phyloP scores from a whole-genome alignment of 1,140 invertebrate species.

The Zophobas atratus region DNA sequence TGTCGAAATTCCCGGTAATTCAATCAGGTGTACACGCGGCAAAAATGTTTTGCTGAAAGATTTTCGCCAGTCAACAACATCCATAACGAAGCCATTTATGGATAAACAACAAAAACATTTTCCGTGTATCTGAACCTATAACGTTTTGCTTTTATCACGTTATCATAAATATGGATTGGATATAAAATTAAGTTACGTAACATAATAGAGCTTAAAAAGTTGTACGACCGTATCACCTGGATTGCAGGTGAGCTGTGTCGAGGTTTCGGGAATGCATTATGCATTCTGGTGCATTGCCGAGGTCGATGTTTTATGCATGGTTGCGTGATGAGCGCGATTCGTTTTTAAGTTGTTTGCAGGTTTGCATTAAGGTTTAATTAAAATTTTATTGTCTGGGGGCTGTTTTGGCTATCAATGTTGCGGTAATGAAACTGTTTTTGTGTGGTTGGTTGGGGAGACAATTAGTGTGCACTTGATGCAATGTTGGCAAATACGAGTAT shows the following conservation, averaged over 20 bases:
- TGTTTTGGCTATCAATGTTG: no score
- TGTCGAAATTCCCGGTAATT: background rate
- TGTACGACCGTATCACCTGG: background rate
- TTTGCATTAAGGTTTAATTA: no score
- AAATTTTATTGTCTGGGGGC: no score
- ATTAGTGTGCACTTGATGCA: no score
- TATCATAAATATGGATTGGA: background rate
- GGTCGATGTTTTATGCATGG: no score
- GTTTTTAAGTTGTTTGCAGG: no score
- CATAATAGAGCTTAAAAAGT: background rate
- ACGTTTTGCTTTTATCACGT: conserved; percentile 4
- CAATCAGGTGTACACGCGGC: background rate
- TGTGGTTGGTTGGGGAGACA: no score
- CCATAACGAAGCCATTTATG: background rate
- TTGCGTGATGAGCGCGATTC: no score
- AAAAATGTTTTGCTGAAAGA: background rate
- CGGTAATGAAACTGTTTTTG: no score
- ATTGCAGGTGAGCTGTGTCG: background rate
- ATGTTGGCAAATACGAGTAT: no score
- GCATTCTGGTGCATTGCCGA: no score
- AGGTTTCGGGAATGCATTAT: background rate
- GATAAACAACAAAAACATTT: background rate
- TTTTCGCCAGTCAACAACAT: background rate
- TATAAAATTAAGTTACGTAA: background rate
- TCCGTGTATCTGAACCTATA: conserved; percentile 3